Evolutionary conservation across 2,113 vertebrate genomes (phyloP).

Genomic region (Pygoscelis antarcticus): DNA sequence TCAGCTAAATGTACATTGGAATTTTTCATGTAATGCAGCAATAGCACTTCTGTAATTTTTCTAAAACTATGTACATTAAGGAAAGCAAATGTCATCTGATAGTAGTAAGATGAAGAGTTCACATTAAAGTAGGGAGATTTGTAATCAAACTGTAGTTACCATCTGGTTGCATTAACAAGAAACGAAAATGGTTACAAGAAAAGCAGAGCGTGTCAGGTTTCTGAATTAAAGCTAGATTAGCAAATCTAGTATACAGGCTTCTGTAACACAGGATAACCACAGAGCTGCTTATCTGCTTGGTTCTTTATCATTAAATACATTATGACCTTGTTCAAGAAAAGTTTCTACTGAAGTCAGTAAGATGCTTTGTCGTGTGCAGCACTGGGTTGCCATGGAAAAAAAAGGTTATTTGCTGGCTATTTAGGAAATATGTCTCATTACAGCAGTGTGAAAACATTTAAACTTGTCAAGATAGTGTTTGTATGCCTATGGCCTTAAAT

Average conservation of each 20-base stretch:
- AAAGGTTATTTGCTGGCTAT: background rate
- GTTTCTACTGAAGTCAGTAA: background rate
- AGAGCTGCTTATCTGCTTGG: background rate
- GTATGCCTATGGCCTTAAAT: background rate
- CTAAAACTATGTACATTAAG: conserved; percentile 70
- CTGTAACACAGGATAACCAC: background rate
- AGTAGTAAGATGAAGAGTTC: conserved; percentile 52
- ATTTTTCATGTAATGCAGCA: conserved; percentile 75
- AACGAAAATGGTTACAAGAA: conserved; percentile 13
- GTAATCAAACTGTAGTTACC: conserved; percentile 73
- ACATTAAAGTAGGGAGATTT: conserved; percentile 53
- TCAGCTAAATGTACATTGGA: conserved; percentile 80
- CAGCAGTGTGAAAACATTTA: background rate
- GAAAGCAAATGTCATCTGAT: conserved; percentile 78
- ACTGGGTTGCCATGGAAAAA: background rate
- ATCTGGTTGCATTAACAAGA: conserved; percentile 60
- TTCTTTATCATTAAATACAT: background rate
- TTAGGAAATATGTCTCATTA: background rate
- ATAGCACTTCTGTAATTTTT: conserved; percentile 71
- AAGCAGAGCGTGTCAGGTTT: conserved; percentile 16
- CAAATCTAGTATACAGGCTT: background rate
- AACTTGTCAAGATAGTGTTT: background rate
- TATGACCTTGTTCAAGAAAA: background rate
- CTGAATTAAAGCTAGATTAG: conserved; percentile 50
- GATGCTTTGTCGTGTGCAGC: background rate